Evolutionary conservation across 2,888 invertebrate species (phyloP).

Genomic region (Eremobia ochroleuca): DNA sequence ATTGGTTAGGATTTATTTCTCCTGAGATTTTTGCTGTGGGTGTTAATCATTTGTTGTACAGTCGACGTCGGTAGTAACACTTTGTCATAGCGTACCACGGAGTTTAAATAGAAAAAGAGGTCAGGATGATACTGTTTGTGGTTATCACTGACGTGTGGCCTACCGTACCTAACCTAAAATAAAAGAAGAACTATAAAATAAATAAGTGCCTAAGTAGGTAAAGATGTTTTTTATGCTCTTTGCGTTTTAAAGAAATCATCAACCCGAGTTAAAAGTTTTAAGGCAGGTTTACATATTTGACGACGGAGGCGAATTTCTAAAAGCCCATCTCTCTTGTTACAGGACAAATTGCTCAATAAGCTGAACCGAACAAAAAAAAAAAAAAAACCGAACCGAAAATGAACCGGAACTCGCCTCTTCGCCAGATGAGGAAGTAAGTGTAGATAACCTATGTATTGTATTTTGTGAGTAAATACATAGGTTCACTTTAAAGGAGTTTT

Average conservation of each 20-base stretch:
- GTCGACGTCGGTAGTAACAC: not conserved
- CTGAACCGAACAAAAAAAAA: no score
- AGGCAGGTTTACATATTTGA: slow-evolving; percentile 55
- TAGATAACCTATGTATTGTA: not conserved
- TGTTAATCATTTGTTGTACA: not conserved
- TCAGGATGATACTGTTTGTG: not conserved
- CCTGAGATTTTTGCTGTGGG: not conserved
- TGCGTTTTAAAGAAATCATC: slow-evolving; percentile 32
- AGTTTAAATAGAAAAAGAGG: not conserved
- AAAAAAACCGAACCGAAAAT: no score
- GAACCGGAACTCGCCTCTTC: slow-evolving; percentile 97
- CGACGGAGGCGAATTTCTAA: slow-evolving; percentile 52
- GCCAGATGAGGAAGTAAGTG: slow-evolving; percentile 96
- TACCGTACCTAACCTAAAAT: not conserved
- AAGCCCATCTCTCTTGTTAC: slow-evolving; percentile 85
- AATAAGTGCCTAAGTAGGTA: slow-evolving; percentile 15
- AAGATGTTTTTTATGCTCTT: slow-evolving; percentile 32
- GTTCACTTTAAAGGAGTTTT: not conserved
- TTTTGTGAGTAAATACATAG: not conserved
- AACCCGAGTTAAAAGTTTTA: slow-evolving; percentile 42
- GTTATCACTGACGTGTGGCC: not conserved
- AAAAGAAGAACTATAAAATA: slow-evolving; percentile 24
- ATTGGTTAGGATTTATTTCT: not conserved
- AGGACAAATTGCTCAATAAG: slow-evolving; percentile 97
- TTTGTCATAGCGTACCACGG: no score